Evolutionary conservation across 2,888 invertebrate species (phyloP), one percentile per base, ranked within the genome.

Genomic region (Pristionchus japonicus): DNA sequence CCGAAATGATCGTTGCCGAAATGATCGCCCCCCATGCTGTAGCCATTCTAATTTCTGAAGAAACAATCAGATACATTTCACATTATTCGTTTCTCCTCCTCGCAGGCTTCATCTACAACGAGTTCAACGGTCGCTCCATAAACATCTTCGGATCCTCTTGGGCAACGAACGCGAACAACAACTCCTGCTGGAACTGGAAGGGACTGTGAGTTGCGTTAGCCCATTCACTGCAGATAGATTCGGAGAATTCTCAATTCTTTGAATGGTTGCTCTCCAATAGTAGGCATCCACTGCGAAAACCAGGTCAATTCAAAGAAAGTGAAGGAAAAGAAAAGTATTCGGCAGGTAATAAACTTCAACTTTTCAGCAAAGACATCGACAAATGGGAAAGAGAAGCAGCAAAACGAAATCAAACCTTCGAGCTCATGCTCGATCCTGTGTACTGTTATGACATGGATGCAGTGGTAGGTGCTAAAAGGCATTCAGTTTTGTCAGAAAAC

Each of bases 51-150:
- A n/a, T n/a, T n/a, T n/a, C n/a, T n/a, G n/a, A n/a, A n/a, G n/a
- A n/a, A n/a, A n/a, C n/a, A n/a, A n/a, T n/a, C n/a, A n/a, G n/a
- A n/a, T n/a, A n/a, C n/a, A n/a, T n/a, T n/a, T n/a, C n/a, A n/a
- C n/a, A n/a, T n/a, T n/a, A n/a, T n/a, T n/a, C n/a, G n/a, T n/a
- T n/a, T n/a, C n/a, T n/a, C n/a, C n/a, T n/a, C 17, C 27, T 64
- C 27, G 27, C 34, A 70, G 93, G 93, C 49, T 94, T 98, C 3
- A 97, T 99, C 90, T 99, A 99, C 96, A 99, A 99, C 95, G 99
- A 99, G 95, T 96, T 97, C 83, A 99, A 98, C 96, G 97, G 98
- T 17, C 98, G 98, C 95, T 97, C 98, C 3, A 94, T 98, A 84
- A 98, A 99, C 95, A 96, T 99, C 83, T 99, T 99, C 95, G 98